A percentile compares a stretch with the other conserved stretches of the same genome.
Evolutionary conservation across 2,888 invertebrate genomes (phyloP).

Genomic region (Diloba caeruleocephala): DNA sequence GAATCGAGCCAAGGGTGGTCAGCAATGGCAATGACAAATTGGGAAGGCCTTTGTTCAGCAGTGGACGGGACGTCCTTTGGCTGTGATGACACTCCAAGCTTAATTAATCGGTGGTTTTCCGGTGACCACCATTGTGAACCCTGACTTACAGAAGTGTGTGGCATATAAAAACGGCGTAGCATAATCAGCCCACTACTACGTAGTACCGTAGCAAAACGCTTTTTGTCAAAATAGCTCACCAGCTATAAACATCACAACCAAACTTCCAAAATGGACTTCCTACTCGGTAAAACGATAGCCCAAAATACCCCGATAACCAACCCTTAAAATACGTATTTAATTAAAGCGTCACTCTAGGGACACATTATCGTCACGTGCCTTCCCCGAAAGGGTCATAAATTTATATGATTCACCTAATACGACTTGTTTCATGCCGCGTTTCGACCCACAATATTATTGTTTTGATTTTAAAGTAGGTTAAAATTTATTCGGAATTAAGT

Average conservation of each 20-base stretch:
- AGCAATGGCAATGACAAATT: no score
- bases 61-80: no score
- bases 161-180: no score
- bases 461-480: conserved; percentile 43
- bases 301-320: conserved; percentile 28
- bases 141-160: no score
- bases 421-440: conserved; percentile 39
- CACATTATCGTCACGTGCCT: conserved; percentile 52
- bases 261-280: conserved; percentile 35
- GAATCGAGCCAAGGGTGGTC: no score
- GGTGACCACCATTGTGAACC: no score
- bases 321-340: conserved; percentile 55
- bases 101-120: no score
- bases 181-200: no score
- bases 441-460: conserved; percentile 41
- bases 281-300: conserved; percentile 45
- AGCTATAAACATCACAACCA: conserved; percentile 18
- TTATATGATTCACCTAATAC: conserved; percentile 55
- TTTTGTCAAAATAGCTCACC: neutral
- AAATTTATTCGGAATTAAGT: conserved; percentile 21
- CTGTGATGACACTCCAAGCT: no score
- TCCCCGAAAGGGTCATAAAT: conserved; percentile 48
- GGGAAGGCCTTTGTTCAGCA: no score
- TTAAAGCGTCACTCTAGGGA: conserved; percentile 51
- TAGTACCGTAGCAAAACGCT: no score